Conservation (phyloP, 2,888 invertebrate genomes). For the Mellilla xanthometata region DNA sequence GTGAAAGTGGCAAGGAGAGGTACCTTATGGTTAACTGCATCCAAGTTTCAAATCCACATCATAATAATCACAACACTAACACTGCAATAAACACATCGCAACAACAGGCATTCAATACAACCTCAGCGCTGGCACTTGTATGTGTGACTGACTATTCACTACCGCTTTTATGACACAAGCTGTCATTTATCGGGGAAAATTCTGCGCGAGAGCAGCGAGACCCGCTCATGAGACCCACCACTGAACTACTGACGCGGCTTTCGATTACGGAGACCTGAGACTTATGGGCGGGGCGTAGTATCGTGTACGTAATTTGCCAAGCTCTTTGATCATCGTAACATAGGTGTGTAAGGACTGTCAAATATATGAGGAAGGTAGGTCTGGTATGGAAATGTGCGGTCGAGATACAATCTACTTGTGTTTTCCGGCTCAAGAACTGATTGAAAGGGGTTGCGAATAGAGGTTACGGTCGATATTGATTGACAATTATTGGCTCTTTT, state of each 20-base stretch:
- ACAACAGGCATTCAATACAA: constrained; percentile 6
- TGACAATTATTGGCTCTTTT: constrained; percentile 7
- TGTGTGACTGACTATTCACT: neutral
- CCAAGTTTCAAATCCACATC: too few species aligned
- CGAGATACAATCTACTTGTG: constrained; percentile 1
- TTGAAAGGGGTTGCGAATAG: constrained; percentile 1
- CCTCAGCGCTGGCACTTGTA: constrained; percentile 35
- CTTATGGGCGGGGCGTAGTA: constrained; percentile 29
- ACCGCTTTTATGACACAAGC: constrained; percentile 1
- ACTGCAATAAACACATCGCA: too few species aligned
- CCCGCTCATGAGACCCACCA: constrained; percentile 56
- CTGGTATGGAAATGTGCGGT: constrained; percentile 2
- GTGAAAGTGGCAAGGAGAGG: too few species aligned
- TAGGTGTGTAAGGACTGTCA: constrained; percentile 1
- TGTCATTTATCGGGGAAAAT: constrained; percentile 36
- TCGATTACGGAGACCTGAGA: constrained; percentile 28
- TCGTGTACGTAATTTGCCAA: constrained; percentile 19
- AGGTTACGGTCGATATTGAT: neutral
- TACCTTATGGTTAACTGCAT: too few species aligned
- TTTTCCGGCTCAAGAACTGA: neutral
- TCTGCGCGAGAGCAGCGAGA: constrained; percentile 56
- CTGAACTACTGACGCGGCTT: constrained; percentile 29
- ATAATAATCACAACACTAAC: too few species aligned
- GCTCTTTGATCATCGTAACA: constrained; percentile 21
- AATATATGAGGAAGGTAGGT: constrained; percentile 1